Evolutionary conservation across 2,113 vertebrate genomes (phyloP), one percentile per base, ranked within the genome.

Genomic region (Tretioscincus oriximinensis): DNA sequence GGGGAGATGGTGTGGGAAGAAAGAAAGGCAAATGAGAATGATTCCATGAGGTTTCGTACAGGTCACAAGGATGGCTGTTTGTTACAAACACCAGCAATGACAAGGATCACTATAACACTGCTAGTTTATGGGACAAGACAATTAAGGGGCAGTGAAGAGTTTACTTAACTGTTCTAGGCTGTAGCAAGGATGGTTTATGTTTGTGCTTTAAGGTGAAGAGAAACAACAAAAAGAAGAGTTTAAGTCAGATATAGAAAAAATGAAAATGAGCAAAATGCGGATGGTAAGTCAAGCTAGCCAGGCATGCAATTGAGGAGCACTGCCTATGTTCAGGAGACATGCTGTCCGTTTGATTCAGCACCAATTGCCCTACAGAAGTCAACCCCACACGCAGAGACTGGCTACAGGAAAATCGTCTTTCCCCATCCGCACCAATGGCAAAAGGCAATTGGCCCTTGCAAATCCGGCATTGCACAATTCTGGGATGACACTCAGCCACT

Each of bases 91-190:
- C 89, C 76, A 95, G 94, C 90, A 89, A 93, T 94, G 95, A 95
- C 93, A 94, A 84, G 88, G 95, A 86, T 93, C 93, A 95, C 94
- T 93, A 96, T 93, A 88, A 96, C 94, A 96, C 93, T 93, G 93
- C 92, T 90, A 94, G 89, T 94, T 93, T 78, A 95, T 93, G 90
- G 92, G 91, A 96, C 93, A 93, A 87, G 92, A 95, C 93, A 93
- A 83, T 95, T 93, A 93, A 86, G 90, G 83, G 93, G 92, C 94
- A 94, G 92, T 81, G 92, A 95, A 95, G 93, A 93, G 92, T 89
- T 97, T 98, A 99, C 98, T 99, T 99, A 99, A 99, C 98, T 99
- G 98, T 97, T 99, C 97, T 98, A 99, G 98, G 97, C 97, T 98
- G 98, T 99, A 99, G 98, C 98, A 99, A 98, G 97, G 98, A 98